Conservation (phyloP, 53 echinoderm and acorn worm genomes). For the Holothuria scabra region DNA sequence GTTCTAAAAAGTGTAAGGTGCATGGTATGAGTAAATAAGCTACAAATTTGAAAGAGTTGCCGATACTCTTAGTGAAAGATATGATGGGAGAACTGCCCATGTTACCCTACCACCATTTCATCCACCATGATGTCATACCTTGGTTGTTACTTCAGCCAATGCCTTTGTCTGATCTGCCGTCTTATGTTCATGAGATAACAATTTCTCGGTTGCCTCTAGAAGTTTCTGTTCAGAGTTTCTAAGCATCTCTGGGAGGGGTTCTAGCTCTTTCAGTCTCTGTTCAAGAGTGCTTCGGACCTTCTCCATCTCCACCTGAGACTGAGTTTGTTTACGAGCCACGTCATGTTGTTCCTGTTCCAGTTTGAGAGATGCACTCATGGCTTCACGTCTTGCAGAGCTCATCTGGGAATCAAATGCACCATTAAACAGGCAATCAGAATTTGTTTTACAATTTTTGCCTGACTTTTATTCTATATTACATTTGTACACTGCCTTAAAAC, state of each 20-base stretch:
- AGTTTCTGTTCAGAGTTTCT: conserved; percentile 82
- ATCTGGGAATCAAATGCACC: not conserved
- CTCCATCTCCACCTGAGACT: conserved; percentile 77
- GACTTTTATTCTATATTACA: no score
- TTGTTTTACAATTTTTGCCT: no score
- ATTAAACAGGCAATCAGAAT: no score
- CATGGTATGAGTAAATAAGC: no score
- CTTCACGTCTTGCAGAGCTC: conserved; percentile 81
- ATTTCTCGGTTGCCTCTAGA: conserved; percentile 83
- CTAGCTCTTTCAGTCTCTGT: conserved; percentile 80
- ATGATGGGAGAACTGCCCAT: no score
- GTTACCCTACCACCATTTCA: no score
- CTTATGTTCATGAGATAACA: conserved; percentile 73
- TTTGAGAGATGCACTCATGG: conserved; percentile 72
- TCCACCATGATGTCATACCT: conserved; percentile 53
- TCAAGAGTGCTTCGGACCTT: conserved; percentile 76
- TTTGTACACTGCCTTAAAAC: no score
- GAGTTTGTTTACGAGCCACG: conserved; percentile 66
- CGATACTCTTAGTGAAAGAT: no score
- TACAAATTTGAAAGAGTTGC: no score
- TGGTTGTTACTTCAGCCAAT: conserved; percentile 80
- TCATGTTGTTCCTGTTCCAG: conserved; percentile 82
- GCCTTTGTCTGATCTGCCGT: conserved; percentile 76
- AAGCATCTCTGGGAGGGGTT: conserved; percentile 91
- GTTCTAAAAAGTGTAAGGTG: no score